A percentile compares a stretch with the other conserved stretches of the same genome.
These are phyloP conservation scores for Isichthys henryi DNA, from an alignment of 2,113 vertebrate species.

Conservation along the genomic window DNA sequence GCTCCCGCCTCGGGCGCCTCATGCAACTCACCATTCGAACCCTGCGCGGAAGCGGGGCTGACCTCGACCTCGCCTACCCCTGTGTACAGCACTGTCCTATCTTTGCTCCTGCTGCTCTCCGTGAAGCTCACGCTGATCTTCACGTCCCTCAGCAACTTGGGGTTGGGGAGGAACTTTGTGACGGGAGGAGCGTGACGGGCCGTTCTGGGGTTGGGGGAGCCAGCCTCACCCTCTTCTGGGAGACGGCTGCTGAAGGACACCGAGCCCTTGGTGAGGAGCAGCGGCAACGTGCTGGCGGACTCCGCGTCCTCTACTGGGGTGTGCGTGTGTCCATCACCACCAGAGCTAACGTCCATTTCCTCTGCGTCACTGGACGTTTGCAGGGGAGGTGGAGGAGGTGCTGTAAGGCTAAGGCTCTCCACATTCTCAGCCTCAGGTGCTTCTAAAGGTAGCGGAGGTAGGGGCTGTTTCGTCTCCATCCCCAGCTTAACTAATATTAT, in stretches of 20 bases:
- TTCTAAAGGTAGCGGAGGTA: constrained; percentile 88
- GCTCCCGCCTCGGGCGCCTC: constrained; percentile 59
- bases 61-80: constrained; percentile 71
- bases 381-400: constrained; percentile 99
- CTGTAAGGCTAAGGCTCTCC: constrained; percentile 68
- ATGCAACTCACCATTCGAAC: constrained; percentile 81
- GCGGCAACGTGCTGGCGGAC: constrained; percentile 64
- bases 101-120: constrained; percentile 88
- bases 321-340: constrained; percentile 99
- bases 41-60: constrained; percentile 58
- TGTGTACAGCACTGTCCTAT: constrained; percentile 92
- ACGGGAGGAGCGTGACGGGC: constrained; percentile 87
- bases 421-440: constrained; percentile 72
- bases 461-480: constrained; percentile 81
- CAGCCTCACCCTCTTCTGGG: constrained; percentile 63
- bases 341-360: constrained; percentile 99
- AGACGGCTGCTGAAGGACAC: constrained; percentile 75
- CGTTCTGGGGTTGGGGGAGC: constrained; percentile 80
- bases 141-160: constrained; percentile 93
- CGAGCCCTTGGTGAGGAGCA: constrained; percentile 80
- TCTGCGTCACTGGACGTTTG: constrained; percentile 99
- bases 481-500: constrained; percentile 50
- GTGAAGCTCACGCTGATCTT: constrained; percentile 94
- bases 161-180: constrained; percentile 87
- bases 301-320: constrained; percentile 81